A percentile compares a stretch with the other conserved stretches of the same genome.
Evolutionary conservation across 2,888 invertebrate genomes (phyloP).

Genomic region (Fragum fragum): DNA sequence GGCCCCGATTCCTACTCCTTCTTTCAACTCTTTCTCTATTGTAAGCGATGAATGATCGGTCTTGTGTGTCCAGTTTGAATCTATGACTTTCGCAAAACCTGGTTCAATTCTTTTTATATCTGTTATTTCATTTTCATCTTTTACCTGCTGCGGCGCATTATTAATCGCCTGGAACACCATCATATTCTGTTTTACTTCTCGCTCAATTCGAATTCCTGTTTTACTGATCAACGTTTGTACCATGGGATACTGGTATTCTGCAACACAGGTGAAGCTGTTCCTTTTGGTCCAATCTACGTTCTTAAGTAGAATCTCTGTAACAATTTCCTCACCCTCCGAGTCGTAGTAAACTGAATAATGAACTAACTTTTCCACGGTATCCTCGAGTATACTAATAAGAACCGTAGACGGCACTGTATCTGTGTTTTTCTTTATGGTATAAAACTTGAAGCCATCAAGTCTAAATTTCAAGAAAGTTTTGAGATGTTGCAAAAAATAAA

Average conservation of each 20-base stretch:
- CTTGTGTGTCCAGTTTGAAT: not conserved
- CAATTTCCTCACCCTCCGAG: not conserved
- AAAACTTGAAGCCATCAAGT: not conserved
- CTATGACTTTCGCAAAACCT: not conserved
- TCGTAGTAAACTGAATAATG: not conserved
- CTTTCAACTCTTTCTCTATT: not conserved
- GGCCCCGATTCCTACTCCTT: not conserved
- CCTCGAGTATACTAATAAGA: not conserved
- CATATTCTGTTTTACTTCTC: not conserved
- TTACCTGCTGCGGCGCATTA: no score
- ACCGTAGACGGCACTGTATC: not conserved
- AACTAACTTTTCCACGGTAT: not conserved
- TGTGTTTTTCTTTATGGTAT: not conserved
- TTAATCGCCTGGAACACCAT: not conserved
- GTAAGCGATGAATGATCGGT: not conserved
- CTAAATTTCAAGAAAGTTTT: not conserved
- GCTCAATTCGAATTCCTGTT: not conserved
- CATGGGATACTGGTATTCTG: not conserved
- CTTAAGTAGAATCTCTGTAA: not conserved
- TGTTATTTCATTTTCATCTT: no score
- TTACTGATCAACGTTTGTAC: not conserved
- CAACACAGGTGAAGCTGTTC: not conserved
- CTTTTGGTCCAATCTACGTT: not conserved
- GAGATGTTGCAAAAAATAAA: not conserved
- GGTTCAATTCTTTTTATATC: not conserved